phyloP scores from a whole-genome alignment of 2,888 invertebrate species.

The Caenorhabditis doughertyi region DNA sequence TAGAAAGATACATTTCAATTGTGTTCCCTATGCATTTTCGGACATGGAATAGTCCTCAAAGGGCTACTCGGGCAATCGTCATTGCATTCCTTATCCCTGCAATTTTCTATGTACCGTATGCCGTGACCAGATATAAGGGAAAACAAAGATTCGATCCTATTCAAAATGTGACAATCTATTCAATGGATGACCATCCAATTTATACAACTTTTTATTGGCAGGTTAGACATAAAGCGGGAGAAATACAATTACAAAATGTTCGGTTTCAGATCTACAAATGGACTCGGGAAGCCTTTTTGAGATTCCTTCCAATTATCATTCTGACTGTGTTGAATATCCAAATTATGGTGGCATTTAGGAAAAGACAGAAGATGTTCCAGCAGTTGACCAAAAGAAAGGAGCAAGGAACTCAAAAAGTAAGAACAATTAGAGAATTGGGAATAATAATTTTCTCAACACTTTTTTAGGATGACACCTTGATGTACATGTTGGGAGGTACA shows the following conservation, averaged over 20 bases:
- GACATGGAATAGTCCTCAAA: constrained; percentile 81
- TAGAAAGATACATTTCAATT: constrained; percentile 82
- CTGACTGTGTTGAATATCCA: constrained; percentile 80
- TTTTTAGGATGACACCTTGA: constrained; percentile 79
- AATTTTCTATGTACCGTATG: constrained; percentile 82
- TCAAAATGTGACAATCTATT: constrained; percentile 69
- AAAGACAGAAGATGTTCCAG: constrained; percentile 81
- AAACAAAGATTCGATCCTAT: constrained; percentile 61
- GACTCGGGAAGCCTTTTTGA: constrained; percentile 80
- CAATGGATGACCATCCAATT: constrained; percentile 76
- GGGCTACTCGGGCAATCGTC: constrained; percentile 76
- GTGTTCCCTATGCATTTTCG: constrained; percentile 82
- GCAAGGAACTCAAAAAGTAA: constrained; percentile 70
- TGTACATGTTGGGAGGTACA: constrained; percentile 82
- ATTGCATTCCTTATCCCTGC: constrained; percentile 79
- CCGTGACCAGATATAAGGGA: constrained; percentile 74
- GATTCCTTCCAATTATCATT: constrained; percentile 82
- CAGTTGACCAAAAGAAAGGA: constrained; percentile 79
- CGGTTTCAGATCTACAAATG: constrained; percentile 81
- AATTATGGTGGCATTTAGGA: constrained; percentile 82
- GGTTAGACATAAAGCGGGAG: constrained; percentile 61
- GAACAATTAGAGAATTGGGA: neutral
- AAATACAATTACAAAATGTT: neutral
- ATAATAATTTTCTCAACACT: neutral
- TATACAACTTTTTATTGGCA: constrained; percentile 80